phyloP scores from a whole-genome alignment of 2,888 invertebrate species.

The Hydriomena furcata region DNA sequence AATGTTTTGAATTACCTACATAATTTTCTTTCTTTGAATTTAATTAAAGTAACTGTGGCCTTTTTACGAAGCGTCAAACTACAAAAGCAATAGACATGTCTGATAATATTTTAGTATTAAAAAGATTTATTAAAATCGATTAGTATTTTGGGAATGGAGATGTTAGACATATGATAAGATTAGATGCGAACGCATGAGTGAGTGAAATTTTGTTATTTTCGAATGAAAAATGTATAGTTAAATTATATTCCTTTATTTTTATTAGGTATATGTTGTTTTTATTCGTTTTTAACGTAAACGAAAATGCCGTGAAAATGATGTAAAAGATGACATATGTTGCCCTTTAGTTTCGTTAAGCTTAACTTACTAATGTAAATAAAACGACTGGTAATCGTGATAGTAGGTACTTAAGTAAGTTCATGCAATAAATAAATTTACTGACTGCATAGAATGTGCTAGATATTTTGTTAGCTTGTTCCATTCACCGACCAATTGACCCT shows the following conservation, averaged over 20 bases:
- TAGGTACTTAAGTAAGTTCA: slow-evolving; percentile 67
- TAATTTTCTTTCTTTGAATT: no score
- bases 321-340: slow-evolving; percentile 23
- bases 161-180: slow-evolving; percentile 52
- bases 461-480: slow-evolving; percentile 32
- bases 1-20: no score
- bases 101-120: slow-evolving; percentile 43
- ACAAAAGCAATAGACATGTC: slow-evolving; percentile 43
- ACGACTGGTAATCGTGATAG: slow-evolving; percentile 73
- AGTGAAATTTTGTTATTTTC: slow-evolving; percentile 58
- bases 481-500: slow-evolving; percentile 2
- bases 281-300: slow-evolving; percentile 7
- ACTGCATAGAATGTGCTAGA: slow-evolving; percentile 59
- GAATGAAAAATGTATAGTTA: slow-evolving; percentile 55
- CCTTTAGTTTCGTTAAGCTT: slow-evolving; percentile 28
- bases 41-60: no score
- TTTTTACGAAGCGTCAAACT: slow-evolving; percentile 55
- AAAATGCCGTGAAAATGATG: slow-evolving; percentile 19
- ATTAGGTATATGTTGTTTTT: slow-evolving; percentile 49
- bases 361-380: slow-evolving; percentile 47
- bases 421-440: slow-evolving; percentile 48
- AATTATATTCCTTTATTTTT: slow-evolving; percentile 68
- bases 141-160: slow-evolving; percentile 48
- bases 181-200: slow-evolving; percentile 37
- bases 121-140: slow-evolving; percentile 39